phyloP scores from a whole-genome alignment of 2,113 vertebrate genomes.

The Leptobrachium leishanense region DNA sequence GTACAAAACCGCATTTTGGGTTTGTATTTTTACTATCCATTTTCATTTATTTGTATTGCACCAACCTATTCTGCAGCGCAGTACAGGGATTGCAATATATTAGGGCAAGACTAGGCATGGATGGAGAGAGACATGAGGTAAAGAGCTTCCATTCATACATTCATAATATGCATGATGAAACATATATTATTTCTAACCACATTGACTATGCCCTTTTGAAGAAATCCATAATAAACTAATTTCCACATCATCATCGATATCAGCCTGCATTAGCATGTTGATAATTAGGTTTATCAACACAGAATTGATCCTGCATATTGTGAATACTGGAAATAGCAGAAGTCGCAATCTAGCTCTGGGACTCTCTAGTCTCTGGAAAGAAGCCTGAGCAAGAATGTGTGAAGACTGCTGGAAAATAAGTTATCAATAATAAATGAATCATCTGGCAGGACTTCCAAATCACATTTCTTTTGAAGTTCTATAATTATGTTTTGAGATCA shows the following conservation, averaged over 20 bases:
- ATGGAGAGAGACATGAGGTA: too few species aligned
- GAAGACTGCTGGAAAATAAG: conserved; percentile 13
- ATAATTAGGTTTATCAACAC: background rate
- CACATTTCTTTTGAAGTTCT: conserved; percentile 33
- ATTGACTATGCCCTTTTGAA: background rate
- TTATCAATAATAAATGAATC: conserved; percentile 39
- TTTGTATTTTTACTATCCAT: too few species aligned
- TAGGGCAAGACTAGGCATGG: too few species aligned
- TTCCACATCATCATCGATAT: background rate
- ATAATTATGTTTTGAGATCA: conserved; percentile 14
- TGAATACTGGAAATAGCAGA: background rate
- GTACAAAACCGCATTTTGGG: too few species aligned
- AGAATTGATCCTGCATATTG: background rate
- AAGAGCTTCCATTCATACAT: too few species aligned
- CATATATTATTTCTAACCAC: too few species aligned
- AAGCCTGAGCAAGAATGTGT: background rate
- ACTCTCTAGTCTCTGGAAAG: background rate
- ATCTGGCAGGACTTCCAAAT: conserved; percentile 15
- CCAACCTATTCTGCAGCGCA: too few species aligned
- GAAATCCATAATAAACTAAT: background rate
- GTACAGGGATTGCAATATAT: too few species aligned
- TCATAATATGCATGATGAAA: too few species aligned
- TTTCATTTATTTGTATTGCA: too few species aligned
- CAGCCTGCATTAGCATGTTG: background rate
- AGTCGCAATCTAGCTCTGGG: background rate